Conservation (phyloP, 1,140 invertebrate genomes). For the Elymnias hypermnestra region DNA sequence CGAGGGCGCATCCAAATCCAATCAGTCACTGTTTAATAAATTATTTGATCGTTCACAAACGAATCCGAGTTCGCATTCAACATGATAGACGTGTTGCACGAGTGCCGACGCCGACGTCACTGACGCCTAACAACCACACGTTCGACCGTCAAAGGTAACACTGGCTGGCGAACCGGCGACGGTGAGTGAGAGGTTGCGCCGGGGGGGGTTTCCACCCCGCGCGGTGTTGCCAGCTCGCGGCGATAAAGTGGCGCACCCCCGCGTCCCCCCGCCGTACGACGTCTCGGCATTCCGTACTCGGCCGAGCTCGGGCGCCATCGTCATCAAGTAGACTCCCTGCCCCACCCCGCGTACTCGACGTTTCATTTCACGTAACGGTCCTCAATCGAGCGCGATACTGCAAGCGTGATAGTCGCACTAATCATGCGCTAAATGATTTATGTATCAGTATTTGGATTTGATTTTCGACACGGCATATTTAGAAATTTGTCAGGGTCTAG, state of each 20-base stretch:
- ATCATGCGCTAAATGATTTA: constrained; percentile 35
- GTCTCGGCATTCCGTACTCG: constrained; percentile 59
- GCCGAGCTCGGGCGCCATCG: constrained; percentile 59
- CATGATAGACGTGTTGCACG: constrained; percentile 72
- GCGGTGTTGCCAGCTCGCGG: constrained; percentile 69
- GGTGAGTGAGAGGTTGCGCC: constrained; percentile 72
- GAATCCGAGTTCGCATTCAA: constrained; percentile 64
- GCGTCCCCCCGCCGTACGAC: constrained; percentile 54
- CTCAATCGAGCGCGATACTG: constrained; percentile 72
- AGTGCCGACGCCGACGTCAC: constrained; percentile 66
- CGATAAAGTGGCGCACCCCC: constrained; percentile 74
- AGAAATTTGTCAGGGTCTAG: too few relatives aligned
- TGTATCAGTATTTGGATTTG: too few relatives aligned
- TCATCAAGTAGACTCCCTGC: constrained; percentile 49
- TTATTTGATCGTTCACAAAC: constrained; percentile 60
- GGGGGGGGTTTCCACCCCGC: constrained; percentile 67
- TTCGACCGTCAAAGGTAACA: constrained; percentile 74
- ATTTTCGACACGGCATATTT: too few relatives aligned
- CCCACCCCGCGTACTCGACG: constrained; percentile 62
- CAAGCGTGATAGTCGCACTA: constrained; percentile 51
- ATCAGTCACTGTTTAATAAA: constrained; percentile 49
- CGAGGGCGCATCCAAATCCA: constrained; percentile 60
- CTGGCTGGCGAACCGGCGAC: constrained; percentile 69
- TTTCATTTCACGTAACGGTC: constrained; percentile 76
- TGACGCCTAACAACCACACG: constrained; percentile 60